Conservation (phyloP, 2,797 vertebrate species). For the Rhynchonycteris naso region DNA sequence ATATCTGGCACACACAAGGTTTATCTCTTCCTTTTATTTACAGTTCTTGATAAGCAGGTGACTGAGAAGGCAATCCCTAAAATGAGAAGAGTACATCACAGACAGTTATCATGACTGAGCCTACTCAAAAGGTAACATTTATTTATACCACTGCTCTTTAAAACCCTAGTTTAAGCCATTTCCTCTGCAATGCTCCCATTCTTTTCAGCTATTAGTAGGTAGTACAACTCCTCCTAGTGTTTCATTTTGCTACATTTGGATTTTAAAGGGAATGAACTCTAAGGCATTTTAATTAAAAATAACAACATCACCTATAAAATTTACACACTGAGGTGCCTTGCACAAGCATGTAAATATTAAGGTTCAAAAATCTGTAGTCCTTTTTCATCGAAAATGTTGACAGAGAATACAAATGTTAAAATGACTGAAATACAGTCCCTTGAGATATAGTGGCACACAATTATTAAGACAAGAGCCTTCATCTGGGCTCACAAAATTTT, state of each 20-base stretch:
- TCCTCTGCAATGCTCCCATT: background rate
- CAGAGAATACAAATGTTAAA: background rate
- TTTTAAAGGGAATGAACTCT: constrained; percentile 32
- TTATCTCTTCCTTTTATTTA: constrained; percentile 75
- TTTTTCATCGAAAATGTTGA: constrained; percentile 12
- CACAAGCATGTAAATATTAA: constrained; percentile 29
- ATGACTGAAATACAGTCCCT: background rate
- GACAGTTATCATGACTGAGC: background rate
- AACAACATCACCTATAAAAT: background rate
- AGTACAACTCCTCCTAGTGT: background rate
- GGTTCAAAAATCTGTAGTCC: background rate
- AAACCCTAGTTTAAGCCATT: background rate
- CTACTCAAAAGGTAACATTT: background rate
- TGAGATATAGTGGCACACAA: background rate
- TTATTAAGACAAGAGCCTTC: background rate
- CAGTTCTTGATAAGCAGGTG: constrained; percentile 57
- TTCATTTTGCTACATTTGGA: constrained; percentile 37
- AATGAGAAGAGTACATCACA: constrained; percentile 47
- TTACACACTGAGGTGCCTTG: background rate
- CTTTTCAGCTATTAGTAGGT: background rate
- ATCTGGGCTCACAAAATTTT: background rate
- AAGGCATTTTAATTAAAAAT: constrained; percentile 36
- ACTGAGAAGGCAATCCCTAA: constrained; percentile 58
- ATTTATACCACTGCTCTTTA: constrained; percentile 2
- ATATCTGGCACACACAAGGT: constrained; percentile 44